phyloP scores from a whole-genome alignment of 2,888 invertebrate genomes.

The Ophioninae sp. region DNA sequence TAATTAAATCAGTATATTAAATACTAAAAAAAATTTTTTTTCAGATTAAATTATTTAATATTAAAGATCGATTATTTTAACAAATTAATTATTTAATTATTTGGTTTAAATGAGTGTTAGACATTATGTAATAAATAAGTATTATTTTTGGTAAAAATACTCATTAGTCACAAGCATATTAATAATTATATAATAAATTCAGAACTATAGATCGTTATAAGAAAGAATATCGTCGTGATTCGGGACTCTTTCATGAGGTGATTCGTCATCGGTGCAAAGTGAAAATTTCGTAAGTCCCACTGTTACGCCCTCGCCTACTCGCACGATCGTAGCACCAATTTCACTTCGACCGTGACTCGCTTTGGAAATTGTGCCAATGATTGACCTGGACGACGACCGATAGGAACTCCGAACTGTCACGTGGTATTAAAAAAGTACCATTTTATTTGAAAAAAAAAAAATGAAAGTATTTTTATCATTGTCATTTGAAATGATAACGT shows the following conservation, averaged over 20 bases:
- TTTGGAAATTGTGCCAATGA: conserved; percentile 66
- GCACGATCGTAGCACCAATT: conserved; percentile 73
- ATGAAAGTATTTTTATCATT: background rate
- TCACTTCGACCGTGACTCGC: conserved; percentile 78
- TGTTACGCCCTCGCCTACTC: conserved; percentile 45
- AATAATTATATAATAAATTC: no score
- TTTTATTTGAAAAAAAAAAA: background rate
- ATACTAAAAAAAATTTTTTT: no score
- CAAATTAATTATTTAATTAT: no score
- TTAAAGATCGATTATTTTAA: no score
- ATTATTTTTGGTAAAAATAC: no score
- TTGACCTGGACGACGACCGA: conserved; percentile 5
- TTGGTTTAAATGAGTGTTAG: no score
- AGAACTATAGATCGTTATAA: no score
- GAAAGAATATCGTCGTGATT: background rate
- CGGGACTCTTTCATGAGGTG: conserved; percentile 10
- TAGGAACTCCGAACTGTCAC: conserved; percentile 20
- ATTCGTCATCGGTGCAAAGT: conserved; percentile 13
- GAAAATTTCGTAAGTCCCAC: conserved; percentile 69
- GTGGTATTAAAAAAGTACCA: background rate
- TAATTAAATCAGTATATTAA: no score
- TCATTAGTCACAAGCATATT: no score
- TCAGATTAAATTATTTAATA: no score
- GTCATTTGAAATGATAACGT: no score
- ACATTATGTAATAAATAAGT: no score